Conservation (phyloP, 2,797 vertebrate species). For the Tauraco hartlaubi region DNA sequence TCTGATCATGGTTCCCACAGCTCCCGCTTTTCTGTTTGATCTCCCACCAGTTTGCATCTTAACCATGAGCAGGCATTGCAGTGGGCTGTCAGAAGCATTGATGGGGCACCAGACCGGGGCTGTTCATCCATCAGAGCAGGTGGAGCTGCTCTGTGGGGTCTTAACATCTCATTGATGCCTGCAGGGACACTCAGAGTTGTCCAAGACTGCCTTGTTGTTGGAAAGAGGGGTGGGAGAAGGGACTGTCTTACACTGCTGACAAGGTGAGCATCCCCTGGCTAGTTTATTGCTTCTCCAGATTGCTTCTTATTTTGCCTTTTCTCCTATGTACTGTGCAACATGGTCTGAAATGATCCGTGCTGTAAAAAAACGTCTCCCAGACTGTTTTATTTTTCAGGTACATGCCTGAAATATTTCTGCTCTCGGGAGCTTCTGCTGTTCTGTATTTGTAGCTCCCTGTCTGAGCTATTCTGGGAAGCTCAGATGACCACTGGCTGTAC, state of each 20-base stretch:
- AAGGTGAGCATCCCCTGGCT: background rate
- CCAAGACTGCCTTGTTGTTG: fast-evolving
- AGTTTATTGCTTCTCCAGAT: background rate
- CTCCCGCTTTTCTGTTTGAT: background rate
- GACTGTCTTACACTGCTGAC: fast-evolving
- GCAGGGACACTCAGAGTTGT: background rate
- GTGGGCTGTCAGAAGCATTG: background rate
- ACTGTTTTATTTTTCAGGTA: background rate
- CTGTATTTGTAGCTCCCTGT: background rate
- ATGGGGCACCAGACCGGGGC: fast-evolving
- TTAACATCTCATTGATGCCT: too few relatives aligned
- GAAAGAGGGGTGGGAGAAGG: background rate
- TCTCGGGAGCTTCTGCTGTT: background rate
- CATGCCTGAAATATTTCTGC: background rate
- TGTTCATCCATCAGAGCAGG: background rate
- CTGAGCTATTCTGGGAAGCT: background rate
- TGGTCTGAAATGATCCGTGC: background rate
- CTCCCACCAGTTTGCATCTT: background rate
- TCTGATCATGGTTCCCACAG: background rate
- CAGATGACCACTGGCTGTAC: fast-evolving
- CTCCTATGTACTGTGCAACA: fast-evolving
- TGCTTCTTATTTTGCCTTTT: background rate
- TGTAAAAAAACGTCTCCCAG: background rate
- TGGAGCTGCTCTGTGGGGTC: fast-evolving
- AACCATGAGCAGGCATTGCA: background rate